Base-by-base conservation (phyloP, 2,113 vertebrate genomes). In the Nesogale talazaci region DNA sequence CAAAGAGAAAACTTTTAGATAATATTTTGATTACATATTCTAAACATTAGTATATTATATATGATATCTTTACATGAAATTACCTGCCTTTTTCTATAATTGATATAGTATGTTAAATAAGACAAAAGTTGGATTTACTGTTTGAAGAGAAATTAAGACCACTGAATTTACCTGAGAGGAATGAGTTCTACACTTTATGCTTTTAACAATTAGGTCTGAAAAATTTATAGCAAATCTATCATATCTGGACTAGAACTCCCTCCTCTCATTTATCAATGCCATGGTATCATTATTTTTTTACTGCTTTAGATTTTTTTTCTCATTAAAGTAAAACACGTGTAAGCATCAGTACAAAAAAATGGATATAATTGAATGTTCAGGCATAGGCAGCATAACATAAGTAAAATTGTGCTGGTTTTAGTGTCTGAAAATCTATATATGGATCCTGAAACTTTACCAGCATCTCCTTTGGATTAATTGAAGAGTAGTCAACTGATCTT, bases 61-160 rank as follows among this genome's bases (percentile, higher is more conserved):
- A 29, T 72, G 63, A 42, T 86, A 56, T 4, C 83, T 89, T 95
- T 89, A 16, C 52, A 79, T 31, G 57, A 52, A 81, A 81, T 74
- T 92, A 65, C 7, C 74, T 93, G 77, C 20, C 82, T 74, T 92
- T 89, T 36, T n/a, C 61, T 57, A 81, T 70, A 84, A 67, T 94
- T 91, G 56, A 27, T 80, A 8, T 79, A 79, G 11, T 70, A 34
- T 86, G 52, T 29, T 88, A 75, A 75, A 65, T 87, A 29, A 91
- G 31, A 67, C 82, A 69, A 83, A 40, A 5, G 15, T 86, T 82
- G 75, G 9, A 36, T 69, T 61, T 94, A 52, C 83, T 91, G 9
- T 89, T 92, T 79, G 52, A 86, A 92, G 81, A 87, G 10, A 25
- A 76, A 6, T 65, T 86, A 75, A 95, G 89, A 85, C 10, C 5